phyloP scores from a whole-genome alignment of 1,140 invertebrate species.

The Neotoxoptera formosana region DNA sequence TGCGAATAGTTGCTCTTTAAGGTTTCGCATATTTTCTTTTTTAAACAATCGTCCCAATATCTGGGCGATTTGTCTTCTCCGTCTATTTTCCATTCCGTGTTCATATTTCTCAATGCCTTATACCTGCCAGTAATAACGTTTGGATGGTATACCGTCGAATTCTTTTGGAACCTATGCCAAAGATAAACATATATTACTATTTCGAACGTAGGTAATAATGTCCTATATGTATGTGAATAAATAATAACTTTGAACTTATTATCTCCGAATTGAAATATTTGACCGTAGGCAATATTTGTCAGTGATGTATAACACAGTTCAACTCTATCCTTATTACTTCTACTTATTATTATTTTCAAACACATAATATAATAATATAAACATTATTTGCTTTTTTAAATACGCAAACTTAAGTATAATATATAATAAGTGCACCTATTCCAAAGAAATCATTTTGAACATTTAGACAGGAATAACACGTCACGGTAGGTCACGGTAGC shows the following conservation, averaged over 20 bases:
- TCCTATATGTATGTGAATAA: background rate
- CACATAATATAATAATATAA: background rate
- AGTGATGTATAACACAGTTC: background rate
- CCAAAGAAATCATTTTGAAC: background rate
- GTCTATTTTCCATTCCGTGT: background rate
- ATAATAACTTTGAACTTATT: background rate
- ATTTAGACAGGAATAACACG: background rate
- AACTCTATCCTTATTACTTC: background rate
- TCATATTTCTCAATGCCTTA: background rate
- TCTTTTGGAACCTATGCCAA: slow-evolving; percentile 29
- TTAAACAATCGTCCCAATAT: slow-evolving; percentile 35
- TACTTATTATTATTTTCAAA: background rate
- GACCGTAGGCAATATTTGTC: background rate
- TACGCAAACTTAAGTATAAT: background rate
- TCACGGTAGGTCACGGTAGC: background rate
- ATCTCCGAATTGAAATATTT: background rate
- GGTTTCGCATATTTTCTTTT: slow-evolving; percentile 44
- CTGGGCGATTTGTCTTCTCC: background rate
- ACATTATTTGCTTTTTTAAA: background rate
- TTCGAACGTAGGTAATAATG: background rate
- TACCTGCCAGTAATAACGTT: background rate
- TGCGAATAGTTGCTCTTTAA: background rate
- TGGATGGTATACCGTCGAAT: background rate
- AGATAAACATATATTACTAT: background rate
- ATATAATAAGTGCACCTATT: background rate